Base-by-base conservation (phyloP, 2,113 vertebrate species). In the Crotalus horridus region DNA sequence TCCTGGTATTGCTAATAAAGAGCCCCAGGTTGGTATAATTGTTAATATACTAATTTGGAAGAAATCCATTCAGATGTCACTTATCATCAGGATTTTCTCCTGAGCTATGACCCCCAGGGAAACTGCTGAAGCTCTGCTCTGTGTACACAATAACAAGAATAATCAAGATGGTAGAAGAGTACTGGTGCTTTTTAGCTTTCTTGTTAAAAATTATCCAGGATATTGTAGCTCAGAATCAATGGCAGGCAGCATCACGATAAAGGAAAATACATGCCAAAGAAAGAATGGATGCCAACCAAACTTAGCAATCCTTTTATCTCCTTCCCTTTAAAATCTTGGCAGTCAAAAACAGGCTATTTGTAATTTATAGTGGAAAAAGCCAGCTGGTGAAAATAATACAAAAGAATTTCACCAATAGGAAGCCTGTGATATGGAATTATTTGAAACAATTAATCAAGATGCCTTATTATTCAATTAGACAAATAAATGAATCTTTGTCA, bases 31-130 rank as follows among this genome's bases (percentile, higher is more conserved):
- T 97, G 96, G 97, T 97, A 97, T 98, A 98, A 97, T 98, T 98
- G 97, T 97, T 97, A 98, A 98, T 98, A 98, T 97, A 98, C 97
- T 97, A 98, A 98, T 98, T 98, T 97, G 97, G 97, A 97, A 93
- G 81, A 98, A 97, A 97, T 98, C 97, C 97, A 98, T 98, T 98
- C 97, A 97, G 97, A 98, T 97, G 97, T 98, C 97, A 98, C 97
- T 98, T 98, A 97, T 97, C 97, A 97, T 98, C 97, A 98, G 97
- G 97, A 97, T 98, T 98, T 98, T 97, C 97, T 97, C 95, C 97
- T 97, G 96, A 97, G 96, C 96, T 96, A 96, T 96, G 97, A 98
- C 97, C 97, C 97, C 97, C 97, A 97, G 97, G 97, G 98, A 97
- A 97, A 96, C 95, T 95, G 97, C 97, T 97, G 97, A 97, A 97